Evolutionary conservation across 2,797 vertebrate species (phyloP), one percentile per base, ranked within the genome.

Genomic region (Denticeps clupeoides): DNA sequence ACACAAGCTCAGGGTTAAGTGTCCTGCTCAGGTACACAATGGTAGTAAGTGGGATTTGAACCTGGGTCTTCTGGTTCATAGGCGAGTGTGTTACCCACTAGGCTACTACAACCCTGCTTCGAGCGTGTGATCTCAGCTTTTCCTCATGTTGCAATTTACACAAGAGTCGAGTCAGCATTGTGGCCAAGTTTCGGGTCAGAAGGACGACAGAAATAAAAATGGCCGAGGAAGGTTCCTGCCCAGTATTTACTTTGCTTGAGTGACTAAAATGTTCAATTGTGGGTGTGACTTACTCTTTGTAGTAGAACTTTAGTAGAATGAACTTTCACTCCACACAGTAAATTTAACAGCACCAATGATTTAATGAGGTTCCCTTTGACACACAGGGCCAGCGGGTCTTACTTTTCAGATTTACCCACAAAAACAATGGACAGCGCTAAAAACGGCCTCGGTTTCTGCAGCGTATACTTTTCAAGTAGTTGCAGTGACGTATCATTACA

Each of bases 361-460:
- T n/a, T n/a, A n/a, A n/a, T n/a, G n/a, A n/a, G n/a, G n/a, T n/a
- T n/a, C n/a, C n/a, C n/a, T n/a, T n/a, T n/a, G n/a, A n/a, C n/a
- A 21, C 38, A 38, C 18, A 21, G 8, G 32, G 13, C 32, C 35
- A 51, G 49, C 65, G 68, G 69, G 60, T 66, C 67, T 43, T 31
- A 53, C 52, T 62, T 64, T 60, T 63, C 55, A 58, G 66, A 51
- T 55, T 64, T 64, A 65, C 49, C 53, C 52, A 50, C 51, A 64
- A 41, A 75, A 73, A 86, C 84, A 86, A 86, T 82, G 77, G 70
- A 60, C 60, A 37, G 18, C 7, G 55, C 82, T 85, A 83, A 82
- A 85, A 80, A 61, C 43, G 70, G 82, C 64, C 68, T 74, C 78
- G 72, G 72, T 69, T 45, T 22, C 40, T 27, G 15, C 51, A 64